Evolutionary conservation across 92 coral and sea anemone species (phyloP).

Genomic region (Heliopora coerulea): DNA sequence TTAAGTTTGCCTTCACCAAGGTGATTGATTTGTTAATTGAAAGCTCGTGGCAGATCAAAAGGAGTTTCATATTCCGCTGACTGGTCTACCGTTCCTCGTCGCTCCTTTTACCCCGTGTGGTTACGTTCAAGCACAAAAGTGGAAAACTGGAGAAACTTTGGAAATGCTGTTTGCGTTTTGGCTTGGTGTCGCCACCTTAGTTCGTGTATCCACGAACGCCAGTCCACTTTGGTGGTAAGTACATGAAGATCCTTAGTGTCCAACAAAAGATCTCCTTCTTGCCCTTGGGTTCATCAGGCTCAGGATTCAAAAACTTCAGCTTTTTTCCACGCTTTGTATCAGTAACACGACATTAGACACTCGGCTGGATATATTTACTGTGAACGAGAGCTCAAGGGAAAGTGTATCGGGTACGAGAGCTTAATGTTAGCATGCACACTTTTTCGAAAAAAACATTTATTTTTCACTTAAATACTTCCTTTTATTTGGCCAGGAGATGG

Average conservation of each 20-base stretch:
- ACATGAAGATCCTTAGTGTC: too few relatives aligned
- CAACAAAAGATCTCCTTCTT: too few relatives aligned
- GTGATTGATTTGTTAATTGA: constrained; percentile 30
- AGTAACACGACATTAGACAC: too few relatives aligned
- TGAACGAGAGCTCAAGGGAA: too few relatives aligned
- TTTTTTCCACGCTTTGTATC: too few relatives aligned
- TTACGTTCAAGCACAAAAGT: neutral
- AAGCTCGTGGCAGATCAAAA: neutral
- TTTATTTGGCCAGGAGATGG: constrained; percentile 15
- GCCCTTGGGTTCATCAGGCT: too few relatives aligned
- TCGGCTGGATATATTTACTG: too few relatives aligned
- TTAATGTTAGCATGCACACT: too few relatives aligned
- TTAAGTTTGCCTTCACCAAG: neutral
- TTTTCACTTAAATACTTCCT: neutral
- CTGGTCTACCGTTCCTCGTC: neutral
- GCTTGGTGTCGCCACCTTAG: neutral
- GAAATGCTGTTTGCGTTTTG: neutral
- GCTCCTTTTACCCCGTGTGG: too few relatives aligned
- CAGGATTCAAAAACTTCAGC: too few relatives aligned
- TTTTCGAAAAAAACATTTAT: too few relatives aligned
- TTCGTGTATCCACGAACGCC: neutral
- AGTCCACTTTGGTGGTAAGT: constrained; percentile 15
- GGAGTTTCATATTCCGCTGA: neutral
- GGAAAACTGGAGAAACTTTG: neutral
- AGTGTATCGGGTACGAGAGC: too few relatives aligned